Evolutionary conservation across 2,113 vertebrate species (phyloP), one percentile per base, ranked within the genome.

Genomic region (Takifugu bimaculatus): DNA sequence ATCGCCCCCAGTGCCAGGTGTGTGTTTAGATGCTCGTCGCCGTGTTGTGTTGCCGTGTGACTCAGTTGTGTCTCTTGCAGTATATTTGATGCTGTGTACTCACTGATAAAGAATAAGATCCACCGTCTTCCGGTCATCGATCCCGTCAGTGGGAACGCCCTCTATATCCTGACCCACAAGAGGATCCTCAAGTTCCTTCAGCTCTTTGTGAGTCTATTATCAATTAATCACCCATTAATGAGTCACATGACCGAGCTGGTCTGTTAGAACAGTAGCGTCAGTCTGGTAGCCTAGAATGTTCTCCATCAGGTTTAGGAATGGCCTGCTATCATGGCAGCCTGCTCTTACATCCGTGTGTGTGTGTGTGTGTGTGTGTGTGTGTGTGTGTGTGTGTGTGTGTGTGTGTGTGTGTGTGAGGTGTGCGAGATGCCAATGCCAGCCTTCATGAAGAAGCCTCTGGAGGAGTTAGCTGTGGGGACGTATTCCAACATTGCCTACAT

Each of bases 101-200:
- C 96, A 2, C 84, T 99, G 90, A 97, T 99, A 82, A 97, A 95
- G 91, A 98, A 98, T 78, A 97, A 95, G 92, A 99, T 99, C 88
- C 97, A 99, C 83, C 93, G 97, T 72, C 89, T 99, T 81, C 97
- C 97, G 11, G 97, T 99, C 79, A 95, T 99, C 54, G 95, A 98
- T 75, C 96, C 95, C 0, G 87, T 96, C 89, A 97, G 93, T 77
- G 97, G 97, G 73, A 99, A 98, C 69, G 95, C 96, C 85, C 95
- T 99, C 89, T 98, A 99, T 91, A 98, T 98, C 79, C 93, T 99
- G 80, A 99, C 97, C 2, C 97, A 99, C 93, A 99, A 99, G 91
- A 92, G 97, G 90, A 96, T 99, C 91, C 94, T 99, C 86, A 98
- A 98, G 93, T 99, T 99, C 87, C 94, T 99, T 76, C 96, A 99